Base-by-base conservation (phyloP, 2,113 vertebrate genomes). In the Psammodynastes pulverulentus region DNA sequence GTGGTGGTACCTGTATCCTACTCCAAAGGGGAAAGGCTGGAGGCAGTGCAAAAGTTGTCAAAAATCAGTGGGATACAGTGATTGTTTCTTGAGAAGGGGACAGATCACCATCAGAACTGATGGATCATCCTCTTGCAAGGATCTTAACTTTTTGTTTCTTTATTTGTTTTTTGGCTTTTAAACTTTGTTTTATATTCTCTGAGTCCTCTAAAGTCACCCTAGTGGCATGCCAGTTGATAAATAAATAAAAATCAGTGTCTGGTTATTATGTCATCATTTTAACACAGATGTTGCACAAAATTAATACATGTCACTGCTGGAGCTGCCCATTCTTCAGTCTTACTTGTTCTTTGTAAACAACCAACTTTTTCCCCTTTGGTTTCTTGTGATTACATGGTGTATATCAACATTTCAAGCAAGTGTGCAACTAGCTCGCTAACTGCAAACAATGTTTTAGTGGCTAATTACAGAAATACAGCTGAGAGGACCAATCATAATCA, bases 351-450 rank as follows among this genome's bases (percentile, higher is more conserved):
- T n/a, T 93, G 43, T 0, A 79, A 92, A 26, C 52, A 12, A n/a
- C 15, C 29, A 92, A 67, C 51, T 85, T 5, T 51, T 91, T 62
- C 39, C 9, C 46, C 1, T 56, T 17, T 53, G 87, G 13, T 0
- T 85, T 89, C 87, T 26, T 93, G 93, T 90, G 51, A 90, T 54
- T 91, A 90, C 29, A 90, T 92, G 23, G 23, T 34, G 62, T 87
- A 85, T 34, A 34, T 24, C 45, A 90, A 46, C 84, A 91, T 89
- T 86, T 94, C 51, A 94, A 93, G 24, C 91, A 94, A 8, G 1
- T 6, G 49, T 92, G 3, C 48, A 67, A 91, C 90, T 43, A 26
- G 54, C 15, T 39, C 46, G 58, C 26, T 86, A 72, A 48, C 48
- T 89, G 39, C 84, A 67, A 67, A 56, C 54, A 54, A 54, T 53